Conservation (phyloP, 2,888 invertebrate species). For the Atherix ibis region DNA sequence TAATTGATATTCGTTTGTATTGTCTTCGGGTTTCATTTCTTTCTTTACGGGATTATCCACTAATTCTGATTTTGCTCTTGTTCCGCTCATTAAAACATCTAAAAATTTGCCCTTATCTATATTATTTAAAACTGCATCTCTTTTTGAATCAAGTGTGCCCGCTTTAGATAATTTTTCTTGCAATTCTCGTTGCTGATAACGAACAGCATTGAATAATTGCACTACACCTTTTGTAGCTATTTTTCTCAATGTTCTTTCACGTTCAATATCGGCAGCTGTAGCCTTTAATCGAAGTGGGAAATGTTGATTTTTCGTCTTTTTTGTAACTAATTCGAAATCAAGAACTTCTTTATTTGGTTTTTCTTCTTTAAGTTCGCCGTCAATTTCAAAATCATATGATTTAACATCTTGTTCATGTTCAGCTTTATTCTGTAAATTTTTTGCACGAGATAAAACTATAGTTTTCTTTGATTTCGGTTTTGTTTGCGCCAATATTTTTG, state of each 20-base stretch:
- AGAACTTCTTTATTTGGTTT: constrained; percentile 22
- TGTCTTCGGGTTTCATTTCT: constrained; percentile 26
- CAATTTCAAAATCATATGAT: constrained; percentile 48
- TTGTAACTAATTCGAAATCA: constrained; percentile 20
- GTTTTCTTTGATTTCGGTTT: constrained; percentile 62
- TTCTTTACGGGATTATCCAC: constrained; percentile 36
- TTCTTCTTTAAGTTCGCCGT: constrained; percentile 39
- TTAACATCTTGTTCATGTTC: constrained; percentile 34
- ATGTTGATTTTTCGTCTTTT: constrained; percentile 34
- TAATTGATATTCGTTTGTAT: constrained; percentile 26
- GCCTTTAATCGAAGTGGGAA: constrained; percentile 59
- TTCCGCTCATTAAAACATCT: constrained; percentile 57
- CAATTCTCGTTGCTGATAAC: constrained; percentile 65
- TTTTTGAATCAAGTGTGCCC: constrained; percentile 60
- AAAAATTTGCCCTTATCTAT: constrained; percentile 57
- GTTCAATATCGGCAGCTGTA: constrained; percentile 53
- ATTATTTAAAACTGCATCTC: constrained; percentile 58
- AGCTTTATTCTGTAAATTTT: constrained; percentile 43
- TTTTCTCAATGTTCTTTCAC: constrained; percentile 60
- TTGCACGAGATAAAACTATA: constrained; percentile 63
- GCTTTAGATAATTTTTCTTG: constrained; percentile 51
- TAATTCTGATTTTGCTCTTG: constrained; percentile 38
- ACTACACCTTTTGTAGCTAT: constrained; percentile 87
- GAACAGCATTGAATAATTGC: constrained; percentile 82
- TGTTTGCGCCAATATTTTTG: constrained; percentile 57